Evolutionary conservation across 2,888 invertebrate species (phyloP), one percentile per base, ranked within the genome.

Genomic region (Yponomeuta malinellus): DNA sequence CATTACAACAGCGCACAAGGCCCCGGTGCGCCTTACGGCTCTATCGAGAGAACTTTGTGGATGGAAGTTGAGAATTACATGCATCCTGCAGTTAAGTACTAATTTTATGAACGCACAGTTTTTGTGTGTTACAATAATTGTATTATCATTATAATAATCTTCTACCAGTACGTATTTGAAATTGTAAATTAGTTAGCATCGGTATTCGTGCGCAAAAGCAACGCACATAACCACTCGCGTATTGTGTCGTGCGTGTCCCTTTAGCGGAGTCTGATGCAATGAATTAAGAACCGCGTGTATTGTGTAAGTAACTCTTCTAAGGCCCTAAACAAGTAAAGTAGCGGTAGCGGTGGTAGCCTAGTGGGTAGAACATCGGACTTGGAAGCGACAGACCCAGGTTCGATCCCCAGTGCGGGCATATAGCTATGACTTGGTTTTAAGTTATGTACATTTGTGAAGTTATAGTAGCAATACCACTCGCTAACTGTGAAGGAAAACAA

Each of bases 61-160:
- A 4, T 68, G 68, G 68, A 68, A 52, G 68, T 68, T 29, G 68
- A 52, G 48, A 59, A 68, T 68, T 68, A 68, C 23, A 52, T 15
- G 68, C 68, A 68, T 68, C 68, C 68, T 68, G 68, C 52, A 65
- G 9, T 33, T 31, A 59, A 59, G 52, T 65, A 0, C n/a, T 65
- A 65, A 23, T 65, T 65, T 65, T 29, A 65, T 15, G 15, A 59
- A 59, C 52, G 52, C 52, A 59, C 52, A 1, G 52, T 59, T 15
- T 8, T 12, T 12, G 52, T 5, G 52, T 59, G 15, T 15, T 59
- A 15, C 6, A 43, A 43, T 43, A 43, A 43, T 15, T 59, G 5
- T 12, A 15, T 59, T 59, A 59, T 12, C 52, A 59, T 59, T 59
- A 15, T 59, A 59, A 59, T 59, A 59, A 59, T 59, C 52, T 9